Evolutionary conservation across 2,797 vertebrate genomes (phyloP), one percentile per base, ranked within the genome.

Genomic region (Enteromius unitaeniatus): DNA sequence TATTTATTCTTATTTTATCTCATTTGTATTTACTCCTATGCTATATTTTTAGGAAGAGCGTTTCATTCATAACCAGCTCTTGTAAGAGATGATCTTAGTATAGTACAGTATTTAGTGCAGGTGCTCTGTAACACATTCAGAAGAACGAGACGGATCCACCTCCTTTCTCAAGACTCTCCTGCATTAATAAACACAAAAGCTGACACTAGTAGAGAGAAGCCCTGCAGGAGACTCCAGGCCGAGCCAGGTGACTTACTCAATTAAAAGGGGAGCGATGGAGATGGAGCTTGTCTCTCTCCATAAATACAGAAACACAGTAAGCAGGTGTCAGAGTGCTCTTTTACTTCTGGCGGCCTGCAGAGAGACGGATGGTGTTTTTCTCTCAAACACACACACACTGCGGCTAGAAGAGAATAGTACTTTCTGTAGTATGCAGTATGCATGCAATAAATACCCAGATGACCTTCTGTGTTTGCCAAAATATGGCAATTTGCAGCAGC

Each of bases 171-270:
- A 81, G 11, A 84, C 88, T 89, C 86, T 92, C 87, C 86, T 92
- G 88, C 91, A 95, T 94, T 92, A 94, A 92, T 91, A 89, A 93
- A 86, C 87, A 88, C 91, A 81, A 88, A 88, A 86, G 91, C 91
- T 92, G 92, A 93, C 89, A 90, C 89, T 89, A 55, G 60, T 86
- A 1, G 70, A 87, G 87, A 85, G 83, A 87, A 78, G 82, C 58
- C 72, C 84, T 83, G 84, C 81, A 80, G 86, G 83, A 79, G 89
- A 55, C 86, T 84, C 82, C 5, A 80, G 84, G 4, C 60, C 77
- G 89, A 91, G 90, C 78, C 58, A 73, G 87, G 91, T 91, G 87
- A 91, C 91, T 91, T 90, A 86, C 91, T 90, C 90, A 91, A 91
- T 93, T 92, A 90, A 88, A 84, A 60, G 87, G 87, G 85, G 87